Conservation (phyloP, 2,113 vertebrate species). For the Triplophysa rosa region DNA sequence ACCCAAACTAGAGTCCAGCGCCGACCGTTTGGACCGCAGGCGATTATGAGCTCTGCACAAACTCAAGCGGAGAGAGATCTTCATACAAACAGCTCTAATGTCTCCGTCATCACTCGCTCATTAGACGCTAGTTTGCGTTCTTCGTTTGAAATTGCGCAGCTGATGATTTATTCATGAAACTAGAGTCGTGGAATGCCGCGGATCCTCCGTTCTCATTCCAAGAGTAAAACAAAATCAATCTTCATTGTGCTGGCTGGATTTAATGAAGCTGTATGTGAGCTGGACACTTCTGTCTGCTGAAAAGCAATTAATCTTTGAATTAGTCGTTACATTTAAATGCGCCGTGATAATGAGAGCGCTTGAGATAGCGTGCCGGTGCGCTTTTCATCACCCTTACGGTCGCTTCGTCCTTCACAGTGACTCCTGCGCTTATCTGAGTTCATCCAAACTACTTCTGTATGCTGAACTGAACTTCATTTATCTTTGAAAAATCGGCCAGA, state of each 20-base stretch:
- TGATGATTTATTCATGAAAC: constrained; percentile 68
- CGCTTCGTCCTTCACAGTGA: constrained; percentile 50
- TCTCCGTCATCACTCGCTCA: constrained; percentile 36
- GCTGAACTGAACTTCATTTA: constrained; percentile 35
- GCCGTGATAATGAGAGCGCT: constrained; percentile 35
- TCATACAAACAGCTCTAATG: constrained; percentile 46
- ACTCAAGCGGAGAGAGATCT: neutral
- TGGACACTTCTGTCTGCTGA: constrained; percentile 54
- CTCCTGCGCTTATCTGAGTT: constrained; percentile 45
- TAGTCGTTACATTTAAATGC: constrained; percentile 51
- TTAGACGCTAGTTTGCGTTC: constrained; percentile 53
- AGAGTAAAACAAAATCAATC: constrained; percentile 55
- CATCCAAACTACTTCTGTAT: constrained; percentile 44
- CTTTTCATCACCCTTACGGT: constrained; percentile 52
- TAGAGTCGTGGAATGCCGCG: constrained; percentile 53
- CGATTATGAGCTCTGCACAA: too few species aligned
- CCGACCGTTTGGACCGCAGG: too few species aligned
- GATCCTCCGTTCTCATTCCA: constrained; percentile 41
- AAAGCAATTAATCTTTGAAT: constrained; percentile 61
- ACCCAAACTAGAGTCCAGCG: constrained; percentile 34
- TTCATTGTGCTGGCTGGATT: constrained; percentile 49
- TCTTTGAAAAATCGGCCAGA: neutral
- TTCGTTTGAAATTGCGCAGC: constrained; percentile 42
- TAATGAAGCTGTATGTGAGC: constrained; percentile 52
- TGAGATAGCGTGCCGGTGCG: constrained; percentile 41